Evolutionary conservation across 1,140 invertebrate genomes (phyloP).

Genomic region (Palaemon carinicauda): DNA sequence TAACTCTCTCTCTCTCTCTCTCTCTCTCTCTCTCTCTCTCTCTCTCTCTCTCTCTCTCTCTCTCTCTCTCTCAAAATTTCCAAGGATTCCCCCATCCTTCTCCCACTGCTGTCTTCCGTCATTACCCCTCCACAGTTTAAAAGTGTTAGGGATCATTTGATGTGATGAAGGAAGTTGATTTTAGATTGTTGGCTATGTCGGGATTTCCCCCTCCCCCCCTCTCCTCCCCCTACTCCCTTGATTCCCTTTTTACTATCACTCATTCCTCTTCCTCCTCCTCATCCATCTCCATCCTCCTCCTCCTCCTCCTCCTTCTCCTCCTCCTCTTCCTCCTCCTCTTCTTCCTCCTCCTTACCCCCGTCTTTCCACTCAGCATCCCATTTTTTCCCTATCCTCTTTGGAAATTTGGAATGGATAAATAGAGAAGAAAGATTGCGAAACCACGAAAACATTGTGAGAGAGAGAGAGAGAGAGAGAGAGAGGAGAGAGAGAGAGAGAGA

Average conservation of each 20-base stretch:
- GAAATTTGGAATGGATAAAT: neutral
- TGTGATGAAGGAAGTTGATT: neutral
- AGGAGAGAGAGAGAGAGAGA: neutral
- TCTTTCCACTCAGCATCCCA: neutral
- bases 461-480: neutral
- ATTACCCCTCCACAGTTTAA: too few species aligned
- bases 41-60: neutral
- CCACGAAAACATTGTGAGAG: neutral
- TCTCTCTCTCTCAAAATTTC: neutral
- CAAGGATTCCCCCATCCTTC: neutral
- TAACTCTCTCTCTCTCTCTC: neutral
- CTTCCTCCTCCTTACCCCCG: neutral
- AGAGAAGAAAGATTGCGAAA: neutral
- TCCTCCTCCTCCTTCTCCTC: neutral
- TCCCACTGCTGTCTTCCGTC: neutral
- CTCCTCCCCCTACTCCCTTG: too few species aligned
- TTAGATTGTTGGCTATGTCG: neutral
- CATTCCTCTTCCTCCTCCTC: neutral
- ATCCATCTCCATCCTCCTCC: neutral
- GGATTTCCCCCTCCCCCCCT: too few species aligned
- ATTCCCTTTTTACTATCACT: too few species aligned
- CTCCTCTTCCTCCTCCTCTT: neutral
- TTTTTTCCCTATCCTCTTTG: neutral
- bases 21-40: neutral
- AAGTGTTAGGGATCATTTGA: neutral